A percentile compares a stretch with the other conserved stretches of the same genome.
phyloP scores from a whole-genome alignment of 2,113 vertebrate species.

The Ciconia stormi region DNA sequence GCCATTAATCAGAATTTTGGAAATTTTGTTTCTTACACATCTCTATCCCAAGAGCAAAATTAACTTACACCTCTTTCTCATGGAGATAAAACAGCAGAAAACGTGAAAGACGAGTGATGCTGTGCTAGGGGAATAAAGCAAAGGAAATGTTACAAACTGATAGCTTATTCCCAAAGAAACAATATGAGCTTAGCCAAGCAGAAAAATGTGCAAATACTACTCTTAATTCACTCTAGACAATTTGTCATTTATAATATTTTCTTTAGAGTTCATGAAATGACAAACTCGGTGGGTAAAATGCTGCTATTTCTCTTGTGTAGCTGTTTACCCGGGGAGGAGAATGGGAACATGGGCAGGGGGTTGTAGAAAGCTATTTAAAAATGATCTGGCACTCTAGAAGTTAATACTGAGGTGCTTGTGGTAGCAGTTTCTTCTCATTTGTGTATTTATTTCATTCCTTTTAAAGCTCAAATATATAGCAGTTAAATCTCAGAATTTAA shows the following conservation, averaged over 20 bases:
- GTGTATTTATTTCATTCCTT: not conserved
- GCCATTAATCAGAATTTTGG: constrained; percentile 57
- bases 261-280: constrained; percentile 58
- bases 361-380: constrained; percentile 4
- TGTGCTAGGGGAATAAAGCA: constrained; percentile 68
- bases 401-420: not conserved
- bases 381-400: not conserved
- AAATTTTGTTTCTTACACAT: constrained; percentile 56
- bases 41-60: constrained; percentile 70
- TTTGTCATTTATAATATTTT: constrained; percentile 59
- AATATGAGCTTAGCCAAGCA: constrained; percentile 41
- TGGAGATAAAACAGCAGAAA: constrained; percentile 27
- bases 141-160: constrained; percentile 58
- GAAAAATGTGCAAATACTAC: constrained; percentile 61
- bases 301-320: constrained; percentile 19
- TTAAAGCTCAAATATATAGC: not conserved
- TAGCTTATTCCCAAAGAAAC: constrained; percentile 70
- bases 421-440: not conserved
- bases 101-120: constrained; percentile 8
- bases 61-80: constrained; percentile 52
- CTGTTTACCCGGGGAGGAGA: not conserved
- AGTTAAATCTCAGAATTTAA: not conserved
- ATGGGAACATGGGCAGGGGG: not conserved
- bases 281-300: not conserved
- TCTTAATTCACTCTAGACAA: constrained; percentile 66